A percentile compares a stretch with the other conserved stretches of the same genome.
phyloP scores from a whole-genome alignment of 1,140 invertebrate species.

The Proales similis region DNA sequence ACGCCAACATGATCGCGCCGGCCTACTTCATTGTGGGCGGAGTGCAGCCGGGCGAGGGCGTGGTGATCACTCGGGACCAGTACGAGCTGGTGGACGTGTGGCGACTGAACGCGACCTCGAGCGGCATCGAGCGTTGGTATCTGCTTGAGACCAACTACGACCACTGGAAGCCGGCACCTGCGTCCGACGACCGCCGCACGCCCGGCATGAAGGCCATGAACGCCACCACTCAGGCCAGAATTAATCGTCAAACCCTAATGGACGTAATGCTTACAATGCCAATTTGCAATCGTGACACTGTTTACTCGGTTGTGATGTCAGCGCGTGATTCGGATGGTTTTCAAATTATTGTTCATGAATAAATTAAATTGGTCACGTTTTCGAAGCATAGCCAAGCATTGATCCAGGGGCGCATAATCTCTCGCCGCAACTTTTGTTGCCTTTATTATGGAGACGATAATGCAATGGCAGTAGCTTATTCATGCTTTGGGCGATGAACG shows the following conservation, averaged over 20 bases:
- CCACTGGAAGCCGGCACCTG: slow-evolving; percentile 43
- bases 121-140: slow-evolving; percentile 43
- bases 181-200: slow-evolving; percentile 42
- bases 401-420: no score
- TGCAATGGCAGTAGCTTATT: no score
- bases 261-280: slow-evolving; percentile 43
- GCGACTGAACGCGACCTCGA: slow-evolving; percentile 41
- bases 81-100: slow-evolving; percentile 41
- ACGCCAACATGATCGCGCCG: slow-evolving; percentile 52
- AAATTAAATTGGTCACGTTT: no score
- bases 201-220: slow-evolving; percentile 44
- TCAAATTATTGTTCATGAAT: no score
- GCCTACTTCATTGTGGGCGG: slow-evolving; percentile 52
- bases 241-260: slow-evolving; percentile 41
- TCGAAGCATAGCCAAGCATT: no score
- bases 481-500: no score
- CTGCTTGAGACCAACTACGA: slow-evolving; percentile 48
- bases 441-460: no score
- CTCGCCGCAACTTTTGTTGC: no score
- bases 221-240: slow-evolving; percentile 41
- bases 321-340: no score
- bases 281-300: slow-evolving; percentile 41
- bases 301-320: slow-evolving; percentile 40
- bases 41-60: slow-evolving; percentile 44
- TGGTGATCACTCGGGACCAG: slow-evolving; percentile 44